Evolutionary conservation across 2,888 invertebrate species (phyloP), one percentile per base, ranked within the genome.

Genomic region (Hypena proboscidalis): DNA sequence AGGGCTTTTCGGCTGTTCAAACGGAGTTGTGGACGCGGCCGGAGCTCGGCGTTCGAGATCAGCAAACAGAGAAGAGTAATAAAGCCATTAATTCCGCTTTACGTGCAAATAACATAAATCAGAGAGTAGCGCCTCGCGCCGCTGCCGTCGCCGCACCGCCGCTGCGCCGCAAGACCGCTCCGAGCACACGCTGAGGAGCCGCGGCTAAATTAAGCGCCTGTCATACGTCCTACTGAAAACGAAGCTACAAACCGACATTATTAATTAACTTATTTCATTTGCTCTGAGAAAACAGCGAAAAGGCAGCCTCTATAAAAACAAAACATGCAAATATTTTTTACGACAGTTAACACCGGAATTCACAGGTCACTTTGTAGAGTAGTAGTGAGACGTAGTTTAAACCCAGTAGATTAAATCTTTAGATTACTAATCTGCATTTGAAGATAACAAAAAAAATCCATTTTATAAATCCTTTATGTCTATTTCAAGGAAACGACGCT

Each of bases 21-120:
- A 75, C 71, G 68, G 65, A 74, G 68, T 68, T 76, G 77, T 69
- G 76, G 76, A 73, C 70, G 70, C 66, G 70, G 66, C 70, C 73
- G 71, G 59, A 73, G 75, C 77, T 74, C 73, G 70, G 73, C 71
- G 70, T 74, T 67, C 70, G 78, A 81, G 83, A 85, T 85, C 79
- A 83, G 75, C 81, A 89, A 85, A 88, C 85, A 86, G 81, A 78
- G 84, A 83, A 85, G 85, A 83, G 84, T 89, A 87, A 86, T 87
- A 88, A 87, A 85, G 85, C 83, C 87, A 89, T 90, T 90, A 90
- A 90, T 90, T 90, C 85, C 83, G 85, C 85, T 88, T 86, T 85
- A 85, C 83, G 85, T 85, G 86, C 85, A 89, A 90, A 88, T 85
- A 88, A 85, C 88, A 89, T 90, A 90, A 90, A 90, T 90, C 89